Conservation (phyloP, 2,888 invertebrate genomes). For the Emesis furor region DNA sequence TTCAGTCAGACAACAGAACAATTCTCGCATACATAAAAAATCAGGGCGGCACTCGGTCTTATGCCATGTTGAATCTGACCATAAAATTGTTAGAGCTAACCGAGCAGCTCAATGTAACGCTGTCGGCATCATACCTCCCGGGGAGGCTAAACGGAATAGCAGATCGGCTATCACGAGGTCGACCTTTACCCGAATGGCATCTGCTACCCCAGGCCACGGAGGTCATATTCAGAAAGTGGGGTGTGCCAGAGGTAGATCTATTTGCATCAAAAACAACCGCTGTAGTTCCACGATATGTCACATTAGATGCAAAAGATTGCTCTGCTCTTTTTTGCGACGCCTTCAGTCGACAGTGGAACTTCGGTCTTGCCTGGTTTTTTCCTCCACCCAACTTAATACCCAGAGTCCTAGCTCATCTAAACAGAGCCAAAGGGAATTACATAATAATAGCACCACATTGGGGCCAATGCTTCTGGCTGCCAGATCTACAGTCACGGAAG, state of each 20-base stretch:
- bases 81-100: conserved; percentile 10
- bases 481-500: conserved; percentile 36
- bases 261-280: conserved; percentile 51
- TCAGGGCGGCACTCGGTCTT: conserved; percentile 36
- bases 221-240: conserved; percentile 63
- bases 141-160: conserved; percentile 24
- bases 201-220: conserved; percentile 40
- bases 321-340: conserved; percentile 41
- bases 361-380: conserved; percentile 50
- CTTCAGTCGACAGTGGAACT: conserved; percentile 41
- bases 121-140: conserved; percentile 45
- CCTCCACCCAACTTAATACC: conserved; percentile 53
- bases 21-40: conserved; percentile 51
- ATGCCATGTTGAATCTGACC: conserved; percentile 30
- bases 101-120: conserved; percentile 40
- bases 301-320: conserved; percentile 38
- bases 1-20: conserved; percentile 61
- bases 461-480: conserved; percentile 48
- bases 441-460: conserved; percentile 38
- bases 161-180: conserved; percentile 54
- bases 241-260: conserved; percentile 57
- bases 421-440: conserved; percentile 45
- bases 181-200: conserved; percentile 66
- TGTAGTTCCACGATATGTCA: conserved; percentile 51
- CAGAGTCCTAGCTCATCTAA: conserved; percentile 49